phyloP scores from a whole-genome alignment of 1,140 invertebrate genomes.

The Drosophila guanche region DNA sequence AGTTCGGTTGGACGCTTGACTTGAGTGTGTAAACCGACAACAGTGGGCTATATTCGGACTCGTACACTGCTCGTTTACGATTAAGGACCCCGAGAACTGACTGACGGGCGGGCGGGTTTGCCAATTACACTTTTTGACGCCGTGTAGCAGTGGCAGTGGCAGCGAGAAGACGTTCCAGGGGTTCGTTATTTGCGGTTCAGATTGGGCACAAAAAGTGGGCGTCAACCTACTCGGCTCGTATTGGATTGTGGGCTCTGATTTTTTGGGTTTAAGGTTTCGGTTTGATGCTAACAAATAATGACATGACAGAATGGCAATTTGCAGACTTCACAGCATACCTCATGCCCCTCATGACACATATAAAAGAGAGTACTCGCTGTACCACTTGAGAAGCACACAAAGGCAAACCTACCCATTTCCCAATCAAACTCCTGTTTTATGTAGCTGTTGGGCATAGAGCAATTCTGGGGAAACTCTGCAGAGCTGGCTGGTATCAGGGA shows the following conservation, averaged over 20 bases:
- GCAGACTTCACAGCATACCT: constrained; percentile 82
- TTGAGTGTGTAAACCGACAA: constrained; percentile 66
- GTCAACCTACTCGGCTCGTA: constrained; percentile 46
- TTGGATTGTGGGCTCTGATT: constrained; percentile 14
- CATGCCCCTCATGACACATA: constrained; percentile 20
- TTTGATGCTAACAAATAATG: constrained; percentile 83
- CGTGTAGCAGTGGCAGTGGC: constrained; percentile 27
- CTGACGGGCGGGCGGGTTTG: constrained; percentile 44
- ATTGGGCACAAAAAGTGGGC: constrained; percentile 25
- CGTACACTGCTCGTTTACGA: too few species aligned
- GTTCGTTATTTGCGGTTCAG: constrained; percentile 3
- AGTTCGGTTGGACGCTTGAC: constrained; percentile 53
- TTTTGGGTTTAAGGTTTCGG: constrained; percentile 27
- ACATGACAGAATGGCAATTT: constrained; percentile 84
- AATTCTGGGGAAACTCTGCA: constrained; percentile 3
- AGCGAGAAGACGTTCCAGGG: too few species aligned
- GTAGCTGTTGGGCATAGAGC: constrained; percentile 51
- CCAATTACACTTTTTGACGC: constrained; percentile 80
- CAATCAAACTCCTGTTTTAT: constrained; percentile 48
- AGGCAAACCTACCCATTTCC: constrained; percentile 49
- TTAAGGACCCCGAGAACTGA: not conserved
- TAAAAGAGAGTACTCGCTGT: constrained; percentile 12
- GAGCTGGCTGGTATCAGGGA: constrained; percentile 61
- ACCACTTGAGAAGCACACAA: constrained; percentile 60
- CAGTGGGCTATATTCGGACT: constrained; percentile 48